Percentiles rank a stretch among this genome's conserved stretches.
Conservation (phyloP, 2,113 vertebrate species). For the Butorides virescens region DNA sequence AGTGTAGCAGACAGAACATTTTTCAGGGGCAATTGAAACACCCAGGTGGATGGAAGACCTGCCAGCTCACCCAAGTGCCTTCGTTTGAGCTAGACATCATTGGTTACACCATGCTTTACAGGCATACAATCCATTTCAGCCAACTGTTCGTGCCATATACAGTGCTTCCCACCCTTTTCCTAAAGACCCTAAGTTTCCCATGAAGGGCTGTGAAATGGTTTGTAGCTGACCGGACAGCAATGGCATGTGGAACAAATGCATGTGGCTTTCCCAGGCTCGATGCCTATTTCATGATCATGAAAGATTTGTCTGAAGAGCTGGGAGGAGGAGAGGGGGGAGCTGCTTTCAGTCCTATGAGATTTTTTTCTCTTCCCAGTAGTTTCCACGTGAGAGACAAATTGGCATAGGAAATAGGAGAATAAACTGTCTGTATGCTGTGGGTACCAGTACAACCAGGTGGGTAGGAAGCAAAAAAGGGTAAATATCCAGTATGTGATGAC, state of each 20-base stretch:
- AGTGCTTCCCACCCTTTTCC: not conserved
- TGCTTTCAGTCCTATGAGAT: not conserved
- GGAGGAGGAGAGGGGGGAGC: no score
- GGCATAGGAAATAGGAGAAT: not conserved
- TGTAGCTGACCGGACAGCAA: not conserved
- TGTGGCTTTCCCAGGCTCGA: not conserved
- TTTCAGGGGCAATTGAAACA: not conserved
- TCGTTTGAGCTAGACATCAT: not conserved
- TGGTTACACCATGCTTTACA: not conserved
- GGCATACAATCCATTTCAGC: not conserved
- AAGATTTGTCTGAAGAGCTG: not conserved
- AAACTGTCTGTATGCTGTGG: not conserved
- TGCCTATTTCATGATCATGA: not conserved
- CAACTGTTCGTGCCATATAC: not conserved
- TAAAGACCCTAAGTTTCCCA: not conserved
- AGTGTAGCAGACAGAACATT: not conserved
- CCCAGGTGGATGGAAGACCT: not conserved
- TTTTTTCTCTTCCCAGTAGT: not conserved
- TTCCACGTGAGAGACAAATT: not conserved
- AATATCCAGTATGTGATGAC: not conserved
- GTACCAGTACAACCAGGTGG: not conserved
- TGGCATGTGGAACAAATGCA: not conserved
- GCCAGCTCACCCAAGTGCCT: not conserved
- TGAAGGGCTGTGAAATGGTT: not conserved
- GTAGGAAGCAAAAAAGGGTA: not conserved